These are phyloP conservation scores for Molothrus aeneus DNA, from an alignment of 2,797 vertebrate genomes.

Conservation along the genomic window DNA sequence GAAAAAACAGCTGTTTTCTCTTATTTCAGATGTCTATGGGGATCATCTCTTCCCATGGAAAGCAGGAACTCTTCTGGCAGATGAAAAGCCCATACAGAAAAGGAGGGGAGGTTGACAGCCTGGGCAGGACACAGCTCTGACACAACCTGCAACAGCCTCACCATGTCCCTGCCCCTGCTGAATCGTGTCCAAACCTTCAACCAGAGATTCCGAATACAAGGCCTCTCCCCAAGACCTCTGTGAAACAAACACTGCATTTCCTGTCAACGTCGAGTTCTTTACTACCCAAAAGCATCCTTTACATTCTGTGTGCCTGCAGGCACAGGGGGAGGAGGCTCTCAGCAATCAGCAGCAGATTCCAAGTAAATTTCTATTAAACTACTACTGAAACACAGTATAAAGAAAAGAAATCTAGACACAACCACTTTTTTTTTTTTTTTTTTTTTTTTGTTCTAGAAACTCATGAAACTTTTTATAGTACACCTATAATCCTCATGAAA, in stretches of 20 bases:
- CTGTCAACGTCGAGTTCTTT: background rate
- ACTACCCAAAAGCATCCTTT: background rate
- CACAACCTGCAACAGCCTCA: background rate
- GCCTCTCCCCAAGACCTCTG: accelerated
- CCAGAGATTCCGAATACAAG: background rate
- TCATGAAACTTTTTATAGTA: background rate
- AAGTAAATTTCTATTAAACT: background rate
- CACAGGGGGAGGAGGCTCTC: background rate
- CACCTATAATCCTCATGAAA: background rate
- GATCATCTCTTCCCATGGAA: background rate
- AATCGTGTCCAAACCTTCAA: background rate
- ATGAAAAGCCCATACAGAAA: accelerated
- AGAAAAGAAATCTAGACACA: background rate
- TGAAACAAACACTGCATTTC: background rate
- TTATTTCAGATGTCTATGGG: background rate
- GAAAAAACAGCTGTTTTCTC: background rate
- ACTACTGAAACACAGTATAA: background rate
- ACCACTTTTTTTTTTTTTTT: background rate
- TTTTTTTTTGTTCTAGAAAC: background rate
- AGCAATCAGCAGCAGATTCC: background rate
- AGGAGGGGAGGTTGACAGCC: background rate
- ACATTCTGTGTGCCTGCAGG: background rate
- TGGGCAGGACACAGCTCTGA: background rate
- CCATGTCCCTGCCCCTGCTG: no score
- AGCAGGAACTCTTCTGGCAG: background rate